phyloP scores from a whole-genome alignment of 1,140 invertebrate genomes.

The Cydia pomonella region DNA sequence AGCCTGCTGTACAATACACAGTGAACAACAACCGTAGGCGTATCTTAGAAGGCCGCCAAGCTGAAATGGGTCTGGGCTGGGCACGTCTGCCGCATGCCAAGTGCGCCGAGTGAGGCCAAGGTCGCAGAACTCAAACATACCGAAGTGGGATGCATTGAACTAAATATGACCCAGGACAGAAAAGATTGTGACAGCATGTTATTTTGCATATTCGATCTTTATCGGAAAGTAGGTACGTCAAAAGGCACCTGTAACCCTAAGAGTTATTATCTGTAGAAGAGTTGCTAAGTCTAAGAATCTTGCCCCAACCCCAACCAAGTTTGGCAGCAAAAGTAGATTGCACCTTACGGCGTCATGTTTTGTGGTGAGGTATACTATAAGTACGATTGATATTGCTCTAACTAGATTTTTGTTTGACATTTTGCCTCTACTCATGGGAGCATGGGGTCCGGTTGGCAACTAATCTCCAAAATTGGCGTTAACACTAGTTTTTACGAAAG shows the following conservation, averaged over 20 bases:
- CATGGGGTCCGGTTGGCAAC: too few species aligned
- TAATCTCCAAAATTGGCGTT: too few species aligned
- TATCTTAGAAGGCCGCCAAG: not conserved
- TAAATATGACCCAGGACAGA: not conserved
- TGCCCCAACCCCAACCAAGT: too few species aligned
- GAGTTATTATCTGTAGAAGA: too few species aligned
- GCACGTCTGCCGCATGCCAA: conserved; percentile 5
- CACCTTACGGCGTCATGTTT: too few species aligned
- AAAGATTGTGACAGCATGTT: not conserved
- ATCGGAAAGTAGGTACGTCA: not conserved
- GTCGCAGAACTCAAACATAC: not conserved
- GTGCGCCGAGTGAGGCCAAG: not conserved
- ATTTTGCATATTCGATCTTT: not conserved
- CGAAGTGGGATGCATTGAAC: not conserved
- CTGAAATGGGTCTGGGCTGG: conserved; percentile 4
- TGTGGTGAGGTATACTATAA: too few species aligned
- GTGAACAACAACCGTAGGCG: not conserved
- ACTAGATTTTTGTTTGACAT: too few species aligned
- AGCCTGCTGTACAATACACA: not conserved
- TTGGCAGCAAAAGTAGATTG: too few species aligned
- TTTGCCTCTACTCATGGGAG: too few species aligned
- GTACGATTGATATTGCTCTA: not conserved
- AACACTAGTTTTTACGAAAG: too few species aligned
- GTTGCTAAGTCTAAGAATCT: too few species aligned
- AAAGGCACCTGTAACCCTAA: too few species aligned